phyloP scores from a whole-genome alignment of 2,113 vertebrate genomes.

The Ovibos moschatus region DNA sequence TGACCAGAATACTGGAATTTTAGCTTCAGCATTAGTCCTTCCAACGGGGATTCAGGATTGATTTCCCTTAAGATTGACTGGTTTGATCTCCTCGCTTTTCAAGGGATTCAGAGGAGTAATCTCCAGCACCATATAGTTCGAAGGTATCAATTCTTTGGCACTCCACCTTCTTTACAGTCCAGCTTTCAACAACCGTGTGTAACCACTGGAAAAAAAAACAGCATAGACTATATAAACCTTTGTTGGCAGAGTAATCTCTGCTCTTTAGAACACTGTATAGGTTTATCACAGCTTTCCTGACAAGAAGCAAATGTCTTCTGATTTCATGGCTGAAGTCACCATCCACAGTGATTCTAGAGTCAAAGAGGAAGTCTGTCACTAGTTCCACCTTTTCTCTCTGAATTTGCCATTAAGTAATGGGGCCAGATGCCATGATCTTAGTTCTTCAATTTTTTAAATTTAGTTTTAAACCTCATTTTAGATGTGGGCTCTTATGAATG shows the following conservation, averaged over 20 bases:
- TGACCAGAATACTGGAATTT: neutral
- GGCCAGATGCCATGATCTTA: neutral
- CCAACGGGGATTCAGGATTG: rapidly evolving
- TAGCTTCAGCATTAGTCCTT: neutral
- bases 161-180: neutral
- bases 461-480: neutral
- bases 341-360: neutral
- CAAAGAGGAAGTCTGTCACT: neutral
- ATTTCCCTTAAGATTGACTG: neutral
- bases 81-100: neutral
- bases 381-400: neutral
- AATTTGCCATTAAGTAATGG: neutral
- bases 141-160: neutral
- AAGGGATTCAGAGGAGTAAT: neutral
- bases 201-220: neutral
- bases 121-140: neutral
- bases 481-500: neutral
- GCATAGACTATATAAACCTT: neutral
- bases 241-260: neutral
- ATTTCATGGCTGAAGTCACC: neutral
- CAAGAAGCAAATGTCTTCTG: neutral
- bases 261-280: neutral
- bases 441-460: neutral
- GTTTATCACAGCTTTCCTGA: neutral
- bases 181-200: neutral